Base-by-base conservation (phyloP, 1,140 invertebrate genomes). In the Drosophila kanapiae region DNA sequence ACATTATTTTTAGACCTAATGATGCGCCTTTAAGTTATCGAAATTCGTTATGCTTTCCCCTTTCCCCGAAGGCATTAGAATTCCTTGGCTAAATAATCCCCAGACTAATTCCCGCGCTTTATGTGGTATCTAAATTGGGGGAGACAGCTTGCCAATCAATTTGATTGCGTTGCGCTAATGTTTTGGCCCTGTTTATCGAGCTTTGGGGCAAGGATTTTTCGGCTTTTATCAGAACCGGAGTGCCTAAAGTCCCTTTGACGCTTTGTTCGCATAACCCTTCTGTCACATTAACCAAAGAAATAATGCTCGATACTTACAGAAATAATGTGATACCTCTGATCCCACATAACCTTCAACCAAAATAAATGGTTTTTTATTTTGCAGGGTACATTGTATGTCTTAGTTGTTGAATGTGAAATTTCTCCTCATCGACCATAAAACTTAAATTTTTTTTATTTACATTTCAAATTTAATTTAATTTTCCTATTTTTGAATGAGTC, bases 61-160 rank as follows among this genome's bases (percentile, higher is more conserved):
- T 38, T 42, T 40, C 14, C 29, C 18, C 27, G 13, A 7, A 4
- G 56, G 56, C 33, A 74, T 77, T 72, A 72, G 38, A 10, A 62
- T 23, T 57, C 27, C 37, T 13, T 7, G 8, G n/a, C 6, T 18
- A 18, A 31, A 16, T 77, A 86, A 86, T 80, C 49, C 76, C 67
- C 38, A n/a, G 42, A 47, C 54, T 77, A 88, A 88, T 87, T 70
- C 83, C 67, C 47, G 6, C 40, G 65, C 58, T 45, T 87, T 68
- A 76, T 65, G 63, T 48, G 59, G 59, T 65, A 83, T 88, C 77
- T 80, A 78, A 69, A 88, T 80, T 60, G 80, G 53, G 56, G 68
- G 59, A 37, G 69, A 87, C 84, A 87, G 85, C 61, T 90, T 87
- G 84, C 84, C 84, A 87, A 87, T 87, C 84, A 87, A 87, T 60